Evolutionary conservation across 2,888 invertebrate genomes (phyloP).

Genomic region (Slavum lentiscoides): DNA sequence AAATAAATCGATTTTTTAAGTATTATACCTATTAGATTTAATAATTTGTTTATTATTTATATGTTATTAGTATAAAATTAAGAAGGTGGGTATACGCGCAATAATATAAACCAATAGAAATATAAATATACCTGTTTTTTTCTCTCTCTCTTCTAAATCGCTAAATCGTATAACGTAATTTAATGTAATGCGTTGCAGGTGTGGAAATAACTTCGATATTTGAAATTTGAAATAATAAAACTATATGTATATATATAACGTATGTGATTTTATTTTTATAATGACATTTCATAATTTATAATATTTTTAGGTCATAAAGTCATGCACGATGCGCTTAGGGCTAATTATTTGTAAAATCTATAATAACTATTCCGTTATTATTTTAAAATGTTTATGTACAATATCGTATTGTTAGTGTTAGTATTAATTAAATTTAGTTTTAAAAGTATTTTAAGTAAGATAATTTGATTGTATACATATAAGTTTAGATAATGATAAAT

Average conservation of each 20-base stretch:
- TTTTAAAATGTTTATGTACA: background rate
- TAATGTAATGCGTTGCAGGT: background rate
- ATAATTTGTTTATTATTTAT: background rate
- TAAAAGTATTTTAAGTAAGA: constrained; percentile 7
- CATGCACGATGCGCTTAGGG: background rate
- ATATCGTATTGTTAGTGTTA: background rate
- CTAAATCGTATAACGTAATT: background rate
- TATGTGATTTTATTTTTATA: constrained; percentile 20
- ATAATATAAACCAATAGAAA: background rate
- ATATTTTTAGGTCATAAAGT: constrained; percentile 5
- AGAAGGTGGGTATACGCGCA: background rate
- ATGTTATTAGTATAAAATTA: background rate
- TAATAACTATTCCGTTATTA: too few species aligned
- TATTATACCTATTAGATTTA: constrained; percentile 14
- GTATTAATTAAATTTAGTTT: background rate
- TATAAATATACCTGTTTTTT: background rate
- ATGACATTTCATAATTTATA: background rate
- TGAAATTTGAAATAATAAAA: constrained; percentile 2
- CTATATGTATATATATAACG: background rate
- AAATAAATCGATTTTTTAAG: background rate
- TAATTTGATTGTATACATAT: constrained; percentile 29
- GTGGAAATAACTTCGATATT: background rate
- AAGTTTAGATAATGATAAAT: constrained; percentile 15
- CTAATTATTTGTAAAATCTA: too few species aligned
- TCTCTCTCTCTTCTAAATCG: background rate